Conservation (phyloP, 2,113 vertebrate species). For the Rhineura floridana region DNA sequence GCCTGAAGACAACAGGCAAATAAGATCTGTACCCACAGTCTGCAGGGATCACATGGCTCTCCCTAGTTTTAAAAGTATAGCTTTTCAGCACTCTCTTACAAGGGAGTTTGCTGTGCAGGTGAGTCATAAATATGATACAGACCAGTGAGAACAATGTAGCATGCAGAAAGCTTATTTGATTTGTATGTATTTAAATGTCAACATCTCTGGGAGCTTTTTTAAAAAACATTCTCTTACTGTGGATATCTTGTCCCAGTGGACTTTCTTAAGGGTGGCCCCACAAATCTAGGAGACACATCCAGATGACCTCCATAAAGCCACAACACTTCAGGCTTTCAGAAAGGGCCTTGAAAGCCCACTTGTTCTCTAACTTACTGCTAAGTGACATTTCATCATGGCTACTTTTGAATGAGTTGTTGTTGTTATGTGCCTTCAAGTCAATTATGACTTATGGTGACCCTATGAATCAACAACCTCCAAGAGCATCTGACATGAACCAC, state of each 20-base stretch:
- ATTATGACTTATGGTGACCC: too few species aligned
- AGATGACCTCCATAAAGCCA: too few species aligned
- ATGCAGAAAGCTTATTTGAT: background rate
- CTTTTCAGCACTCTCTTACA: background rate
- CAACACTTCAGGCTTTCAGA: too few species aligned
- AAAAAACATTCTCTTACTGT: background rate
- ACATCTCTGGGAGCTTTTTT: background rate
- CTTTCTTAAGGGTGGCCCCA: too few species aligned
- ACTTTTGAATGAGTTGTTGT: too few species aligned
- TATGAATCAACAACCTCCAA: too few species aligned
- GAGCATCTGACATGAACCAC: too few species aligned
- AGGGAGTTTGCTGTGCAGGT: background rate
- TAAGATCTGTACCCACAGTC: background rate
- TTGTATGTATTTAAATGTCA: background rate
- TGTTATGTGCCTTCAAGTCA: too few species aligned
- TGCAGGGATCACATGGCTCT: background rate
- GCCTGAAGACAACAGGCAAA: slow-evolving; percentile 11
- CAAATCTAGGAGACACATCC: too few species aligned
- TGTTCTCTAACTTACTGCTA: too few species aligned
- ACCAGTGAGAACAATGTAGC: background rate
- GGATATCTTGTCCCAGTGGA: background rate
- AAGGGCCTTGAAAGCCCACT: too few species aligned
- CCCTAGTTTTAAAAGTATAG: background rate
- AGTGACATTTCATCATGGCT: too few species aligned
- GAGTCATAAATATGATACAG: background rate